These are phyloP conservation scores for Sicus ferrugineus DNA, from an alignment of 2,888 invertebrate species.

Conservation along the genomic window DNA sequence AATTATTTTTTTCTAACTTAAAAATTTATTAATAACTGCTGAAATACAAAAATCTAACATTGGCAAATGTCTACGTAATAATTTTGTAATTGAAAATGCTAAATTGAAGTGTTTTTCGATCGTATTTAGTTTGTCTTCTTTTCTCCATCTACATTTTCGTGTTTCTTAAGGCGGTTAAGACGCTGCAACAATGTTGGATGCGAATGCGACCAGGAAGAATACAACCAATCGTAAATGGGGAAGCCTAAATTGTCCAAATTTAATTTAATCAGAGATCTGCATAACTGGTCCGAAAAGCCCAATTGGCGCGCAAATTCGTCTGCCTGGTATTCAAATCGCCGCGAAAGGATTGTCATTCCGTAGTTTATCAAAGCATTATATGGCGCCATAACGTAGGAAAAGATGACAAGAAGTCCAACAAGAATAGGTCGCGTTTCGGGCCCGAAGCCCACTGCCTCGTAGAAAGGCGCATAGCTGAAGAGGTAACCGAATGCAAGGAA, in stretches of 20 bases:
- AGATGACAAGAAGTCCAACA: constrained; percentile 88
- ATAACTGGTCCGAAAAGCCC: constrained; percentile 78
- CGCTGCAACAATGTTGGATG: constrained; percentile 97
- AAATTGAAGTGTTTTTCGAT: background rate
- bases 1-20: background rate
- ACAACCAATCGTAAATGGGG: constrained; percentile 92
- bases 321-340: constrained; percentile 95
- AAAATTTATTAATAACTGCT: background rate
- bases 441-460: constrained; percentile 88
- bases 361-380: constrained; percentile 90
- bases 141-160: constrained; percentile 39
- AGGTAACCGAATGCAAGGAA: constrained; percentile 73
- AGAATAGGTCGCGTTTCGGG: constrained; percentile 81
- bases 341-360: constrained; percentile 81
- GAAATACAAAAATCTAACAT: background rate
- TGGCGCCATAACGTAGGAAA: constrained; percentile 91
- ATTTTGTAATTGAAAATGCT: background rate
- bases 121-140: constrained; percentile 32
- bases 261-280: constrained; percentile 88
- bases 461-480: constrained; percentile 78
- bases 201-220: constrained; percentile 93
- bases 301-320: constrained; percentile 89
- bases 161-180: constrained; percentile 67
- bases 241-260: constrained; percentile 96
- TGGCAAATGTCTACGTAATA: background rate